Percentiles rank a stretch among this genome's conserved stretches.
phyloP scores from a whole-genome alignment of 2,888 invertebrate species.

The Miltochrista miniata region DNA sequence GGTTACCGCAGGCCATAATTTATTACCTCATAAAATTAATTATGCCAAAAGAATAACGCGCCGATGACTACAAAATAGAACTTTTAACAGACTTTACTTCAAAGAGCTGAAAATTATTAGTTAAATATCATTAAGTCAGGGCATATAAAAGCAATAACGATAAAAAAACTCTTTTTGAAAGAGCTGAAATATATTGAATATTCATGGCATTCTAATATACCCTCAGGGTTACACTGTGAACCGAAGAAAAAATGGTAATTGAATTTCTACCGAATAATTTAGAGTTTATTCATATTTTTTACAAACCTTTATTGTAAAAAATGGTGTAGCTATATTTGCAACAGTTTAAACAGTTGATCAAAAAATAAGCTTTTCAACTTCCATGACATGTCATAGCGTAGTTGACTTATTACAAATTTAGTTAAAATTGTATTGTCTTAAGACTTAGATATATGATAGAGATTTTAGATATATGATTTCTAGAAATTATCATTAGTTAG shows the following conservation, averaged over 20 bases:
- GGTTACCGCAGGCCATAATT: too few species aligned
- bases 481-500: too few species aligned
- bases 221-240: slow-evolving; percentile 23
- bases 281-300: slow-evolving; percentile 34
- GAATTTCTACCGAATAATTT: slow-evolving; percentile 43
- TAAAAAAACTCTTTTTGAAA: slow-evolving; percentile 36
- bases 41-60: too few species aligned
- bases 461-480: too few species aligned
- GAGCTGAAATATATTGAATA: slow-evolving; percentile 39
- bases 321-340: slow-evolving; percentile 5
- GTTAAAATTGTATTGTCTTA: too few species aligned
- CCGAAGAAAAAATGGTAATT: slow-evolving; percentile 40
- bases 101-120: slow-evolving; percentile 31
- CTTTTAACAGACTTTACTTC: slow-evolving; percentile 23
- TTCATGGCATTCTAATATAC: slow-evolving; percentile 39
- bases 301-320: slow-evolving; percentile 16
- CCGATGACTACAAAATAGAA: slow-evolving; percentile 1
- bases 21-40: too few species aligned
- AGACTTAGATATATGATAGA: too few species aligned
- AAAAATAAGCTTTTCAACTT: too few species aligned
- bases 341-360: background rate
- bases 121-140: slow-evolving; percentile 25
- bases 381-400: too few species aligned
- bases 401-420: too few species aligned
- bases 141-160: slow-evolving; percentile 27